Percentiles rank a stretch among this genome's conserved stretches.
Evolutionary conservation across 2,888 invertebrate genomes (phyloP).

Genomic region (Ichneumoninae sp.): DNA sequence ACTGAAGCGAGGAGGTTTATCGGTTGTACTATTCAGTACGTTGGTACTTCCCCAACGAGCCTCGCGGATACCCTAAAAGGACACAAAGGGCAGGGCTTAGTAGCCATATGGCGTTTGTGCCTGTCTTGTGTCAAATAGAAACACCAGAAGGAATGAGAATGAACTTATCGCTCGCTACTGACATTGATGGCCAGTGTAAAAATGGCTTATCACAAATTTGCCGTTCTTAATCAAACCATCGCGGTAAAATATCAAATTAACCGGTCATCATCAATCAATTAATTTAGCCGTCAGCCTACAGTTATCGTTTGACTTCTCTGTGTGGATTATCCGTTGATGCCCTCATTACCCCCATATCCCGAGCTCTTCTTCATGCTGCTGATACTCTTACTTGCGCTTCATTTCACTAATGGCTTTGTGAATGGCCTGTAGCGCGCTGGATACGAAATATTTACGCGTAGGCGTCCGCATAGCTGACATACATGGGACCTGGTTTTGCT

Average conservation of each 20-base stretch:
- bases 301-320: conserved; percentile 10
- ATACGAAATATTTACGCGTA: conserved; percentile 53
- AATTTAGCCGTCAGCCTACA: conserved; percentile 6
- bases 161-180: background rate
- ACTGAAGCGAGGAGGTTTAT: conserved; percentile 48
- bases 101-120: conserved; percentile 61
- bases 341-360: background rate
- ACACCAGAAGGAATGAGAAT: background rate
- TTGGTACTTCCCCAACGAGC: conserved; percentile 17
- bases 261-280: too few relatives aligned
- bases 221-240: too few relatives aligned
- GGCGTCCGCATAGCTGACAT: background rate
- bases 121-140: background rate
- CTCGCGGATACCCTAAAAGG: conserved; percentile 18
- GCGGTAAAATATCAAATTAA: too few relatives aligned
- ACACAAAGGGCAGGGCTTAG: conserved; percentile 45
- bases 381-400: conserved; percentile 64
- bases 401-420: conserved; percentile 77
- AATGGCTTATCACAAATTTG: background rate
- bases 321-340: conserved; percentile 9
- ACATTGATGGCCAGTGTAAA: background rate
- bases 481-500: too few relatives aligned
- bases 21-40: conserved; percentile 40
- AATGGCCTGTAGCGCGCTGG: conserved; percentile 64
- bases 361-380: conserved; percentile 13